A percentile compares a stretch with the other conserved stretches of the same genome.
These are phyloP conservation scores for Drosophila kanapiae DNA, from an alignment of 1,140 invertebrate species.

Conservation along the genomic window DNA sequence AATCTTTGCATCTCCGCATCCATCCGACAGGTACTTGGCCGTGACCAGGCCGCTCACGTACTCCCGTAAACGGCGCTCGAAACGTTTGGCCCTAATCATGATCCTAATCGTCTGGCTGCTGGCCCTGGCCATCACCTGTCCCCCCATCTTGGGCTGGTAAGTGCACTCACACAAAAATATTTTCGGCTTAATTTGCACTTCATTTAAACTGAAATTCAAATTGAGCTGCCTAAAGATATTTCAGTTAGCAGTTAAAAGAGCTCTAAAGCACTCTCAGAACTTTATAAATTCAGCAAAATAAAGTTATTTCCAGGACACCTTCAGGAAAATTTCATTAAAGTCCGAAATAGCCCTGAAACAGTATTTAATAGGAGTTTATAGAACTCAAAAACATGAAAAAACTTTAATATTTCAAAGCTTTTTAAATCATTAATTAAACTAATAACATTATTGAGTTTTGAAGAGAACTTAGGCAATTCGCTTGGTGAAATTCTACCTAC, in stretches of 20 bases:
- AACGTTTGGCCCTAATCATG: conserved; percentile 92
- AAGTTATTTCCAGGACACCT: background rate
- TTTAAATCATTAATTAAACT: background rate
- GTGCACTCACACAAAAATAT: conserved; percentile 85
- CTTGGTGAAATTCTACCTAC: background rate
- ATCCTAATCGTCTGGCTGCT: conserved; percentile 93
- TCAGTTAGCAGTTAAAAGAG: background rate
- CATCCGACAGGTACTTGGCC: conserved; percentile 89
- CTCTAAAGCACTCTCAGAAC: background rate
- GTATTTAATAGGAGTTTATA: background rate
- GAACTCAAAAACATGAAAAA: background rate
- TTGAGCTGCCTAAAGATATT: too few species aligned
- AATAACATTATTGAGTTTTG: background rate
- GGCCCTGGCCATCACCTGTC: conserved; percentile 93
- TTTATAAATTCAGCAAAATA: background rate
- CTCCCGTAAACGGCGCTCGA: conserved; percentile 91
- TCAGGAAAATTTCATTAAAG: background rate
- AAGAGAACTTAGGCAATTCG: background rate
- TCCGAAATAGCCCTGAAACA: background rate
- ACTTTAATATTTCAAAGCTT: background rate
- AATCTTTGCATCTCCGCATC: conserved; percentile 18
- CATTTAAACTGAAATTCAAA: background rate
- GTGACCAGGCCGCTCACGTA: conserved; percentile 94
- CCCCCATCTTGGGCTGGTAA: conserved; percentile 93
- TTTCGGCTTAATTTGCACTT: background rate